Evolutionary conservation across 1,140 invertebrate genomes (phyloP), one percentile per base, ranked within the genome.

Genomic region (Sinonovacula constricta): DNA sequence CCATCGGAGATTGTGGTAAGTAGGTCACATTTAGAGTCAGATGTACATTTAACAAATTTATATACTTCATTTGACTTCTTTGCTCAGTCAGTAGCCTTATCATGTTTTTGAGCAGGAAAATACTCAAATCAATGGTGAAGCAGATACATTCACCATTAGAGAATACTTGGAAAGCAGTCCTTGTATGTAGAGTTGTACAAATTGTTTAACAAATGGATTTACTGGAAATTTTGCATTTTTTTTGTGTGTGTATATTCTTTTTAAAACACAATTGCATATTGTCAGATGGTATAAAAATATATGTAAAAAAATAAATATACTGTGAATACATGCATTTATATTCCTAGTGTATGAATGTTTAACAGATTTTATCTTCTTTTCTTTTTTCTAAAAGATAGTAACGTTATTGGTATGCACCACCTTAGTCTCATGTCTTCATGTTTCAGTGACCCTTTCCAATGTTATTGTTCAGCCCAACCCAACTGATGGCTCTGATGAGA

Each of bases 1-100:
- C 65, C n/a, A 84, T 88, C 81, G 86, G 87, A 51, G 85, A 88
- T 81, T 81, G 88, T 22, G 87, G 89, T 89, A 84, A 81, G 81
- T 15, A 28, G 15, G n/a, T 14, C 18, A 63, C 18, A 30, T 14
- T 12, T 63, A 14, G 12, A 12, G 30, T 59, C 30, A 14, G 14
- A 14, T 59, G 2, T n/a, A 14, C 14, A 59, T 24, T 59, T 59
- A n/a, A 28, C 18, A 24, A 14, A 59, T 59, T 10, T 24, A 14
- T 14, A 59, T 24, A n/a, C 15, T 10, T 57, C 26, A 14, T 57
- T 15, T 28, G 30, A 28, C 18, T 31, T 28, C 1, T 1, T 31
- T n/a, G 18, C 3, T n/a, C 12, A 15, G 33, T 18, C 34, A 10
- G 24, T 33, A 14, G 3, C 18, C 18, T 63, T 1, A 10, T 12